Conservation (phyloP, 53 echinoderm and acorn worm species). For the Patiria pectinifera region DNA sequence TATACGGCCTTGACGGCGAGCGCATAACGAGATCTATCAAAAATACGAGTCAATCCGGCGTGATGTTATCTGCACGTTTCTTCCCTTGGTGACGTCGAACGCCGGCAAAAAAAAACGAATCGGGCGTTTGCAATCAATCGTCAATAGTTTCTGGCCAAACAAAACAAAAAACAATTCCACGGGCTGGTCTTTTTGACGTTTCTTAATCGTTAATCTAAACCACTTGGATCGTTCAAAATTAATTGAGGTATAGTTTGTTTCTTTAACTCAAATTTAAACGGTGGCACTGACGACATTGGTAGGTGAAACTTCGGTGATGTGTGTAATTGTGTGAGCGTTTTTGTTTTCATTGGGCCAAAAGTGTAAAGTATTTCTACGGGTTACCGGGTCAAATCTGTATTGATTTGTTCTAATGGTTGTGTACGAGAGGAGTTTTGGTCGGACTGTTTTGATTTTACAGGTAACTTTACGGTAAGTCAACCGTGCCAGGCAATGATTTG, state of each 20-base stretch:
- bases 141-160: not conserved
- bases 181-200: not conserved
- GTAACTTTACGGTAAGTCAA: too few relatives aligned
- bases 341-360: not conserved
- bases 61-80: not conserved
- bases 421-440: too few relatives aligned
- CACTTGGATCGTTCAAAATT: not conserved
- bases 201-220: not conserved
- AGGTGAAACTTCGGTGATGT: not conserved
- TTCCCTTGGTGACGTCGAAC: not conserved
- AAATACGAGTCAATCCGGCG: too few relatives aligned
- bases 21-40: not conserved
- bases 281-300: too few relatives aligned
- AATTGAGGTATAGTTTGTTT: not conserved
- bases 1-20: not conserved
- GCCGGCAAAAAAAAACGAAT: not conserved
- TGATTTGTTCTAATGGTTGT: too few relatives aligned
- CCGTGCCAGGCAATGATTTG: too few relatives aligned
- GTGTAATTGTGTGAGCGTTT: not conserved
- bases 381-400: too few relatives aligned
- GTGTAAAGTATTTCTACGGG: not conserved
- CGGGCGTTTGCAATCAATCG: not conserved
- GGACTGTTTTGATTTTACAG: too few relatives aligned
- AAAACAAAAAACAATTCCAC: not conserved
- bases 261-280: not conserved